These are phyloP conservation scores for Drosophila phalerata DNA, from an alignment of 2,888 invertebrate species.

Conservation along the genomic window DNA sequence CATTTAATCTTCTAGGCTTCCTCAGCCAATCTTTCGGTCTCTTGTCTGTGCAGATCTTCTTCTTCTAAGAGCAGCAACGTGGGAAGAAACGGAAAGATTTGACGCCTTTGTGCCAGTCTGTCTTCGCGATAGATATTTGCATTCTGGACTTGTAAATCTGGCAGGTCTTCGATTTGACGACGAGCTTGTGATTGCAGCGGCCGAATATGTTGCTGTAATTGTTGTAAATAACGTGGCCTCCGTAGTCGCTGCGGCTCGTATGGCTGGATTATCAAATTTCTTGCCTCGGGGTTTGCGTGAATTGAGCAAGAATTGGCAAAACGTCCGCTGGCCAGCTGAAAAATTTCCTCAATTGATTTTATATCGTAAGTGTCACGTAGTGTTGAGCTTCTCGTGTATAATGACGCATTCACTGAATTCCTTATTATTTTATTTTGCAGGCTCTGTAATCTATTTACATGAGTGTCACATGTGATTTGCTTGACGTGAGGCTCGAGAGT, in stretches of 20 bases:
- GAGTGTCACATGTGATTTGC: neutral
- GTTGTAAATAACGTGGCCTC: neutral
- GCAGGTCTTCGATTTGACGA: neutral
- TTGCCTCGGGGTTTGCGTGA: slow-evolving; percentile 7
- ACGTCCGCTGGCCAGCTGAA: neutral
- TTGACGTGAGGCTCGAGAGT: neutral
- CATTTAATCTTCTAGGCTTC: too few species aligned
- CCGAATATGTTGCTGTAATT: neutral
- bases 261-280: neutral
- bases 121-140: too few species aligned
- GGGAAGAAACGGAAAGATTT: neutral
- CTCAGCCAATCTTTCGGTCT: too few species aligned
- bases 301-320: neutral
- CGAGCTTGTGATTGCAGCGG: slow-evolving; percentile 8
- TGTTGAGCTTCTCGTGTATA: neutral
- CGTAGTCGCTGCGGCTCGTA: neutral
- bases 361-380: neutral
- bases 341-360: neutral
- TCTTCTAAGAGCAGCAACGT: too few species aligned
- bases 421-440: slow-evolving; percentile 5
- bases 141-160: too few species aligned
- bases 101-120: neutral
- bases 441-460: neutral
- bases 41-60: too few species aligned
- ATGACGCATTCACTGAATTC: neutral